A percentile compares a stretch with the other conserved stretches of the same genome.
These are phyloP conservation scores for Cochlearius cochlearius DNA, from an alignment of 2,113 vertebrate genomes.

Conservation along the genomic window DNA sequence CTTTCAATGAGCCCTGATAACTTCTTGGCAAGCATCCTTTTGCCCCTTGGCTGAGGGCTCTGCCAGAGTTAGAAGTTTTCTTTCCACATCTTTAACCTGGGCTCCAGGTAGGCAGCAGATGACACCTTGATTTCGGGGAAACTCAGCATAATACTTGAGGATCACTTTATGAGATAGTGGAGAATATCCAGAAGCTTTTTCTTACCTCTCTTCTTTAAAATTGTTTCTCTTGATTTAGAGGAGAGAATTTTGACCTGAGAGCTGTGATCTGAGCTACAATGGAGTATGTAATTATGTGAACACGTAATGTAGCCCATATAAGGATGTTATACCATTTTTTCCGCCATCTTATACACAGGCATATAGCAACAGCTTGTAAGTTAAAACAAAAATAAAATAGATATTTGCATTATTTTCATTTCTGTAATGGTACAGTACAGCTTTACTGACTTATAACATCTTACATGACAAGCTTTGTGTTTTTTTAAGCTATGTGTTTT, in stretches of 20 bases:
- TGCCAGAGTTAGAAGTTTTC: too few relatives aligned
- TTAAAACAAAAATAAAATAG: neutral
- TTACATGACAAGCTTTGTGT: fast-evolving
- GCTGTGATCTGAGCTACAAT: neutral
- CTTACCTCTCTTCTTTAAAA: neutral
- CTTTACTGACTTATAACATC: neutral
- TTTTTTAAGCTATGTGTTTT: neutral
- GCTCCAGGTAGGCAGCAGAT: too few relatives aligned
- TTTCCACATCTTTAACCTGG: too few relatives aligned
- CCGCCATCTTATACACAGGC: neutral
- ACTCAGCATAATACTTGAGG: neutral
- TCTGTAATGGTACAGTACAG: neutral
- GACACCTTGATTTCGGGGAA: neutral
- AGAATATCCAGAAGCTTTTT: neutral
- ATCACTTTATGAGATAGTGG: neutral
- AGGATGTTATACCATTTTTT: neutral
- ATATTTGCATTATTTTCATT: neutral
- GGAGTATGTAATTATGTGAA: neutral
- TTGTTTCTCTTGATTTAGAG: neutral
- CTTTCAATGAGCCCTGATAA: too few relatives aligned
- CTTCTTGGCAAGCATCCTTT: too few relatives aligned
- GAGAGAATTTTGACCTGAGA: neutral
- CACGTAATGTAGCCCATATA: neutral
- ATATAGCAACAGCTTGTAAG: neutral
- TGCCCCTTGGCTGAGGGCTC: too few relatives aligned